These are phyloP conservation scores for Crax fasciolata DNA, from an alignment of 2,797 vertebrate genomes.

Conservation along the genomic window DNA sequence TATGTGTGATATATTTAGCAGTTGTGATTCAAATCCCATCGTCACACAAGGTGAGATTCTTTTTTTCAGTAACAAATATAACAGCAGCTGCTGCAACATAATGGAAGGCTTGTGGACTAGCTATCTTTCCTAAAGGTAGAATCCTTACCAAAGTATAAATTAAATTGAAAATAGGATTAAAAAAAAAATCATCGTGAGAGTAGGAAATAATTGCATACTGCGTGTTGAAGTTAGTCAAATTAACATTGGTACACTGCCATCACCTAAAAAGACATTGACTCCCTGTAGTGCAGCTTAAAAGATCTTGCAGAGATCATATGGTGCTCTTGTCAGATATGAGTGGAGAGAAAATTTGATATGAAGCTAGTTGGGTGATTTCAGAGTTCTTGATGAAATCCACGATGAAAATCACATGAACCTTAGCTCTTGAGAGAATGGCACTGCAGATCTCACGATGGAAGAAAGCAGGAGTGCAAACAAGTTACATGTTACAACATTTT, in stretches of 20 bases:
- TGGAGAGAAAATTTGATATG: neutral
- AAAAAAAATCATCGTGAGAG: conserved; percentile 31
- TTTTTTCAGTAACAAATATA: conserved; percentile 64
- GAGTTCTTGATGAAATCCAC: neutral
- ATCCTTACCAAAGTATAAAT: conserved; percentile 69
- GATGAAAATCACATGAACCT: neutral
- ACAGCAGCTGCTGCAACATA: conserved; percentile 63
- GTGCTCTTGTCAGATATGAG: neutral
- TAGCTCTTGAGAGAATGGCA: neutral
- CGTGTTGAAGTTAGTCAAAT: conserved; percentile 61
- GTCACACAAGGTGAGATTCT: conserved; percentile 37
- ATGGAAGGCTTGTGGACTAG: conserved; percentile 49
- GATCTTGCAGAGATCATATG: neutral
- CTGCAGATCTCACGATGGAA: neutral
- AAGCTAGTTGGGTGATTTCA: neutral
- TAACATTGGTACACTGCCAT: conserved; percentile 54
- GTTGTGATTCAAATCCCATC: conserved; percentile 64
- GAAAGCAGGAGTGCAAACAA: neutral
- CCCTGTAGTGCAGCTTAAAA: conserved; percentile 32
- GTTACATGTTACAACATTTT: neutral
- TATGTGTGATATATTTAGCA: conserved; percentile 38
- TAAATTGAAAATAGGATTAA: conserved; percentile 57
- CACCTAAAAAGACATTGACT: conserved; percentile 26
- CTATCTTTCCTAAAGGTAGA: conserved; percentile 69
- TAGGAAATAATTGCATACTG: conserved; percentile 52